Base-by-base conservation (phyloP, 2,113 vertebrate species). In the Sialia sialis region DNA sequence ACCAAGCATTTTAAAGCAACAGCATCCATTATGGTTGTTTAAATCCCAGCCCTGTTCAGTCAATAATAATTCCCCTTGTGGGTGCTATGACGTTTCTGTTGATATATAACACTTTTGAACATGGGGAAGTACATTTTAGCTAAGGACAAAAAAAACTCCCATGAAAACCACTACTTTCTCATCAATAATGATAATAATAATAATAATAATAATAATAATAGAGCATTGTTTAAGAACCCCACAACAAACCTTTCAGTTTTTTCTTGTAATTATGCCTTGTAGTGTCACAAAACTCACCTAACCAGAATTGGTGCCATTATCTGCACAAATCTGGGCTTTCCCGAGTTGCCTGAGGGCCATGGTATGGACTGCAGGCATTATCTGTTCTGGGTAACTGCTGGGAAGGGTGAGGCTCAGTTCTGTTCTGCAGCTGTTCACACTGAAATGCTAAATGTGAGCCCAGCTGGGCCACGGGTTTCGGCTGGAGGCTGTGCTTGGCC, bases 91-190 rank as follows among this genome's bases (percentile, higher is more conserved):
- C n/a, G 38, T 85, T 75, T 82, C 21, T 90, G n/a, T 32, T 63
- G 39, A 32, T 70, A 60, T 41, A 22, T 32, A 54, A 41, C n/a
- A 60, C 21, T 46, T 64, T 29, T 69, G 18, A 84, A 46, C 10
- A 10, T 8, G 11, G 32, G 41, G 36, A 87, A 81, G 73, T 69
- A 55, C 26, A 23, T 78, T 5, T 44, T 81, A 84, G 46, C 22
- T 38, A 38, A 77, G 49, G 39, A 52, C 18, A 69, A 48, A 70
- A 54, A 54, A 46, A 32, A 1, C 0, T 0, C 8, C 11, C 11
- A 20, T 38, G 20, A 68, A 85, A 84, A 23, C 11, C 9, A 69
- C 5, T 7, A 39, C 7, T 69, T 90, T 69, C 59, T 55, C 13
- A 56, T 26, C 26, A 84, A 36, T 0, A 26, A n/a, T 13, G 22